Evolutionary conservation across 2,797 vertebrate genomes (phyloP).

Genomic region (Sebastiscus tertius): DNA sequence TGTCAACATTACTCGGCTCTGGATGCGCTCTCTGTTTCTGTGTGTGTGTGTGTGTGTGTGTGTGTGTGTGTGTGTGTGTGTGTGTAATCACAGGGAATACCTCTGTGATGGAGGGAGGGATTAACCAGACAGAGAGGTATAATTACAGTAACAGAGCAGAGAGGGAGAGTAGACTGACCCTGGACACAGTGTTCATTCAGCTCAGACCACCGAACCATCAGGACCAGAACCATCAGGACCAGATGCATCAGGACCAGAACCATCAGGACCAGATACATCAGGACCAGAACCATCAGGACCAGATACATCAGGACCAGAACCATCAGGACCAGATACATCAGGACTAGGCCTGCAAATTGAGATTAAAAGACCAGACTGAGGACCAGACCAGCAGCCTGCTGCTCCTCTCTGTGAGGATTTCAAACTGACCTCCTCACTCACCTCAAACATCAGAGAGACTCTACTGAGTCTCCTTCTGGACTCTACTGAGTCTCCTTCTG

Average conservation of each 20-base stretch:
- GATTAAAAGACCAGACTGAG: not conserved
- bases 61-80: constrained; percentile 34
- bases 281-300: not conserved
- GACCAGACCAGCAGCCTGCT: not conserved
- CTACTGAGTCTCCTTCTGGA: not conserved
- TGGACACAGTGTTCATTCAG: constrained; percentile 75
- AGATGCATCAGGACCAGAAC: constrained; percentile 23
- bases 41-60: constrained; percentile 28
- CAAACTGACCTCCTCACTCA: not conserved
- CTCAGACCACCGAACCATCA: constrained; percentile 55
- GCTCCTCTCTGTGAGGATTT: not conserved
- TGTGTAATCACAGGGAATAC: constrained; percentile 76
- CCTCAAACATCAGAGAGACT: not conserved
- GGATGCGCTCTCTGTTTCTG: constrained; percentile 43
- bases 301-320: too few species aligned
- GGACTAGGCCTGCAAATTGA: not conserved
- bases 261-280: not conserved
- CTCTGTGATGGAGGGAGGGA: constrained; percentile 80
- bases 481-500: not conserved
- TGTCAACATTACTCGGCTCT: constrained; percentile 74
- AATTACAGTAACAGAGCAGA: constrained; percentile 79
- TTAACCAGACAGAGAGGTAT: constrained; percentile 78
- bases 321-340: not conserved
- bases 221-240: constrained; percentile 28
- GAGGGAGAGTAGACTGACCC: constrained; percentile 75